Evolutionary conservation across 1,140 invertebrate genomes (phyloP), one percentile per base, ranked within the genome.

Genomic region (Archegozetes longisetosus): DNA sequence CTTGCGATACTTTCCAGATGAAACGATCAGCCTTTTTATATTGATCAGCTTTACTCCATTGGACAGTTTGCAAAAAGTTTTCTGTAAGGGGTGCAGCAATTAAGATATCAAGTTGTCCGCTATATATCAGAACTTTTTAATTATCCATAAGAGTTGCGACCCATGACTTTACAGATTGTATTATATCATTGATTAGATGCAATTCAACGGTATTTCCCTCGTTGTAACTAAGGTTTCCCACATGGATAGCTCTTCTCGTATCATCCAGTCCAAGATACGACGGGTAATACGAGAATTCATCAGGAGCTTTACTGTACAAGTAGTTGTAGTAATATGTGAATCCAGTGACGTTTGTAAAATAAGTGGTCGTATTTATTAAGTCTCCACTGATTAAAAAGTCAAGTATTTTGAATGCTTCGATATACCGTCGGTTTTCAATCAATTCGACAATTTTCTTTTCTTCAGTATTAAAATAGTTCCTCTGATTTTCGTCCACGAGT

Each of bases 61-160:
- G 74, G 0, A 90, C 68, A 9, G 68, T 71, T 29, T 70, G 64
- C 6, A 90, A 68, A 68, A 83, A 88, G 64, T 82, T 82, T 51
- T 82, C 77, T 0, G 86, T 87, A 26, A 84, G 66, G 0, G 85
- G 81, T 70, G 86, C 86, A 1, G 86, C 82, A 3, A 88, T 81
- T 65, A 88, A 87, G n/a, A 91, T 82, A 68, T 91, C 87, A 40
- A 90, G 68, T 67, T 90, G 86, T 0, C 87, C 87, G 67, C 81
- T 88, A 69, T 88, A 91, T 14, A 67, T 48, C 29, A 65, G 4
- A 6, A 61, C 54, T 50, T 62, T 32, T 53, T 66, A 64, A 24
- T 61, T 25, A 55, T 76, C 68, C 75, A 79, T 60, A 0, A 93
- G 70, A 58, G 83, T 80, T 4, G 78, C 74, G 51, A 94, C 73